phyloP scores from a whole-genome alignment of 2,888 invertebrate species.

The Tenthredo amoena region DNA sequence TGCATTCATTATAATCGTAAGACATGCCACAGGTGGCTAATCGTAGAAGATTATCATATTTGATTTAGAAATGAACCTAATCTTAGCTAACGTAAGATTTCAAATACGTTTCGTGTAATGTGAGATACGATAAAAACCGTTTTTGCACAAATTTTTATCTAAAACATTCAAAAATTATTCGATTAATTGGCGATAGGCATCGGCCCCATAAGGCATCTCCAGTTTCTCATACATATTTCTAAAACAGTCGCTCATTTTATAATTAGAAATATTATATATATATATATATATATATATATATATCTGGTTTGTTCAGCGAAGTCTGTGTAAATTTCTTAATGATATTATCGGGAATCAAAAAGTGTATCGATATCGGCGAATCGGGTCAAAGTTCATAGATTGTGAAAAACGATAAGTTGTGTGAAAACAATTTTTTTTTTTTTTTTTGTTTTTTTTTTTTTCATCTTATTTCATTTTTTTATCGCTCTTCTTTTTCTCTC shows the following conservation, averaged over 20 bases:
- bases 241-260: background rate
- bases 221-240: background rate
- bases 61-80: background rate
- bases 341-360: background rate
- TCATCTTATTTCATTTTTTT: background rate
- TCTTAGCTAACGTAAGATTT: background rate
- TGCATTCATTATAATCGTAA: background rate
- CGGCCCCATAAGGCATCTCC: no score
- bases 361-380: background rate
- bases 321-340: background rate
- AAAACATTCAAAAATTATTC: background rate
- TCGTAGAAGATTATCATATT: slow-evolving; percentile 28
- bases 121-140: background rate
- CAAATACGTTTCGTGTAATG: background rate
- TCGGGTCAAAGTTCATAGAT: background rate
- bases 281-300: background rate
- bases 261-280: background rate
- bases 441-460: background rate
- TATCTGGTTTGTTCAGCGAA: background rate
- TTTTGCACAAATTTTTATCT: background rate
- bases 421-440: background rate
- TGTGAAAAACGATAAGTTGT: background rate
- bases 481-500: no score
- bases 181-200: background rate
- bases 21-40: slow-evolving; percentile 41